Evolutionary conservation across 2,113 vertebrate genomes (phyloP).

Genomic region (Empidonax alnorum): DNA sequence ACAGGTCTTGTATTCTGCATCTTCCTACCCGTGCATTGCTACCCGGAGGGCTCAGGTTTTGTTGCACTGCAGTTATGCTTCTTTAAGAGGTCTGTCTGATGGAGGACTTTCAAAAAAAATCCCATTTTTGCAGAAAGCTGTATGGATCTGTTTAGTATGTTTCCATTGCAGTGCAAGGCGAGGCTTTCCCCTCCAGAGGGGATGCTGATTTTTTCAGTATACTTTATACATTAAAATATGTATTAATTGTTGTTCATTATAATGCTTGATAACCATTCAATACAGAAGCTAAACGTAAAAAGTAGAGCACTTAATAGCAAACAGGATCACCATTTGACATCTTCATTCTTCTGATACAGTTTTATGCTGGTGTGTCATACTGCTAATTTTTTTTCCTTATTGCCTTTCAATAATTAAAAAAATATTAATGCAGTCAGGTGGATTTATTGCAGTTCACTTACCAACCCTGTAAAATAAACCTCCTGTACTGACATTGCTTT

Average conservation of each 20-base stretch:
- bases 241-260: not conserved
- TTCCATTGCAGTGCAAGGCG: not conserved
- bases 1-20: not conserved
- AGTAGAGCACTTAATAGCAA: not conserved
- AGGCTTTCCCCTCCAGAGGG: not conserved
- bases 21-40: accelerated
- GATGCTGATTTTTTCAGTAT: not conserved
- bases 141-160: not conserved
- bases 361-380: not conserved
- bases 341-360: not conserved
- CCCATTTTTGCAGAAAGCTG: not conserved
- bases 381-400: not conserved
- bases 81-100: not conserved
- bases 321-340: not conserved
- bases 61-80: not conserved
- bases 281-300: not conserved
- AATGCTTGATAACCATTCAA: not conserved
- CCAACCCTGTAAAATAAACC: not conserved
- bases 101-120: not conserved
- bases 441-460: not conserved
- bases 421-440: not conserved
- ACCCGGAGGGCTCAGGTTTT: not conserved
- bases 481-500: not conserved
- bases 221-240: not conserved
- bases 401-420: not conserved